phyloP scores from a whole-genome alignment of 2,888 invertebrate genomes.

The Loripinus fragilis region DNA sequence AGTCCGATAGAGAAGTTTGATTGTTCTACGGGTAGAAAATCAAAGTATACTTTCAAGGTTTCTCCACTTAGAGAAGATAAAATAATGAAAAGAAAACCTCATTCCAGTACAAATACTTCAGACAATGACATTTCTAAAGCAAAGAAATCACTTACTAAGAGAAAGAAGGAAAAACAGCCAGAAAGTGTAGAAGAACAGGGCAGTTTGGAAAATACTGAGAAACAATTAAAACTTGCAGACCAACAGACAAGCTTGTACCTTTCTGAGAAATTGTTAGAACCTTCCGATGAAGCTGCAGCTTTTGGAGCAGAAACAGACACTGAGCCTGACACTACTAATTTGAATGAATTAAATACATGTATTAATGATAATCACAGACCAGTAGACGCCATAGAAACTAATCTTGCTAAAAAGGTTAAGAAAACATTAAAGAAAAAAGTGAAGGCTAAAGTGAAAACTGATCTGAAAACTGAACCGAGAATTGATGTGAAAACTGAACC shows the following conservation, averaged over 20 bases:
- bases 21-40: neutral
- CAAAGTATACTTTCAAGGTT: slow-evolving; percentile 12
- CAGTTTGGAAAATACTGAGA: neutral
- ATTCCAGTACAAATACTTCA: neutral
- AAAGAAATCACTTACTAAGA: neutral
- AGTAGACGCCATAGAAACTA: neutral
- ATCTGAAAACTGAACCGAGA: too few species aligned
- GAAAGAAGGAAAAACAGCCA: neutral
- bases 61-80: neutral
- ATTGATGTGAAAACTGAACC: too few species aligned
- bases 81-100: neutral
- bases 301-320: neutral
- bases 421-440: neutral
- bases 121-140: neutral
- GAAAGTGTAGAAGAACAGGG: neutral
- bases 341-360: neutral
- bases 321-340: neutral
- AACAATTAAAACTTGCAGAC: neutral
- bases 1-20: slow-evolving; percentile 10
- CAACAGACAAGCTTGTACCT: neutral
- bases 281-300: neutral
- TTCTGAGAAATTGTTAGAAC: neutral
- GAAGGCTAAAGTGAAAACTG: neutral
- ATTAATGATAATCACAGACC: too few species aligned
- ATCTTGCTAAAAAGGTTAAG: neutral